These are phyloP conservation scores for Terrapene triunguis DNA, from an alignment of 2,113 vertebrate genomes.

Conservation along the genomic window DNA sequence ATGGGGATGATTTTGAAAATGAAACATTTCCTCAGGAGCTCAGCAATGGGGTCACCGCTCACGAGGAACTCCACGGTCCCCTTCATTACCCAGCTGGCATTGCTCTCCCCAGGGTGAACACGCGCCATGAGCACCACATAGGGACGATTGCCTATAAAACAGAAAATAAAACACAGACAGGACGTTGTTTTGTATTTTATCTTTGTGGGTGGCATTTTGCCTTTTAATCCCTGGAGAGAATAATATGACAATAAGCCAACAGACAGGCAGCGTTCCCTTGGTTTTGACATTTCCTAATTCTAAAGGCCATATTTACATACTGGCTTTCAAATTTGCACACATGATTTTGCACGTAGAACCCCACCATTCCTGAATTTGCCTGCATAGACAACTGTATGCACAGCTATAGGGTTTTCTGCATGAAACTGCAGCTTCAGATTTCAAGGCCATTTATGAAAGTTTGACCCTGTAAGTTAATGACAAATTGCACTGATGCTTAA, in stretches of 20 bases:
- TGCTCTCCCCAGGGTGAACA: conserved; percentile 94
- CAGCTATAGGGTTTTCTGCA: neutral
- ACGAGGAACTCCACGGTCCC: conserved; percentile 93
- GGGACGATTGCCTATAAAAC: conserved; percentile 83
- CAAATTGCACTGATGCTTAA: neutral
- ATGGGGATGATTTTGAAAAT: conserved; percentile 96
- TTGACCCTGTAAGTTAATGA: neutral
- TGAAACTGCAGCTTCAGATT: neutral
- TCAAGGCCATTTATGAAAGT: neutral
- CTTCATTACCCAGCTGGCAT: conserved; percentile 97
- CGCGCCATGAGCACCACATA: conserved; percentile 89
- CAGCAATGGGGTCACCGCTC: conserved; percentile 86
- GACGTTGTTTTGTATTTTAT: neutral
- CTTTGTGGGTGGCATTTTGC: neutral
- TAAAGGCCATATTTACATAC: rapidly evolving
- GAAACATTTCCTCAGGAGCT: conserved; percentile 89
- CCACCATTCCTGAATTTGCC: neutral
- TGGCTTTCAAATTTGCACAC: neutral
- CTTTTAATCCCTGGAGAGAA: neutral
- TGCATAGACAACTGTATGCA: neutral
- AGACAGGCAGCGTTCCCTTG: neutral
- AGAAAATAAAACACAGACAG: neutral
- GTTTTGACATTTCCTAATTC: neutral
- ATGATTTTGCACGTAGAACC: neutral
- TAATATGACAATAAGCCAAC: neutral